Conservation (phyloP, 2,113 vertebrate species). For the Chamaea fasciata region DNA sequence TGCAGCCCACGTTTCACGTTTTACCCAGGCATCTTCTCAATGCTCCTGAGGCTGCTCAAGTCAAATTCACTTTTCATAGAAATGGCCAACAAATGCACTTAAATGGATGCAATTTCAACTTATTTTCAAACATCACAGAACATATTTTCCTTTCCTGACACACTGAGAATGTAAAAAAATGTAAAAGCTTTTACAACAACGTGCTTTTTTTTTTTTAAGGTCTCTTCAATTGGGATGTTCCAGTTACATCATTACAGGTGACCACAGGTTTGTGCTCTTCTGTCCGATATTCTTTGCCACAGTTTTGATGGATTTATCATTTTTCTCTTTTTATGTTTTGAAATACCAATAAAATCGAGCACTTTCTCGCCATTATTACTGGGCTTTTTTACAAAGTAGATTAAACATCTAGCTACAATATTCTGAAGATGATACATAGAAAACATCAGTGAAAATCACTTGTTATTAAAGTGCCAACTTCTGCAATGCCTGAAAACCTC, state of each 20-base stretch:
- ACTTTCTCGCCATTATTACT: background rate
- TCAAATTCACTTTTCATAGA: background rate
- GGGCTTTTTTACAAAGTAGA: background rate
- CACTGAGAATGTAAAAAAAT: background rate
- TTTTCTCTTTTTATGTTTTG: background rate
- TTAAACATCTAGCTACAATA: background rate
- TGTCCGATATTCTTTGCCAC: background rate
- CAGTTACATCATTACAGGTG: background rate
- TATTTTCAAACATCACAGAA: background rate
- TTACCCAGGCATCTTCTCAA: background rate
- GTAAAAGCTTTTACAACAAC: background rate
- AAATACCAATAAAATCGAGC: background rate
- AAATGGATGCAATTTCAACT: background rate
- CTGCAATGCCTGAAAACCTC: background rate
- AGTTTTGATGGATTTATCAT: background rate
- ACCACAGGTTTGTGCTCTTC: background rate
- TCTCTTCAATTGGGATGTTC: background rate
- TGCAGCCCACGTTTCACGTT: accelerated
- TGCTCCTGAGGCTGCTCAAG: background rate
- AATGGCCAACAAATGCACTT: accelerated
- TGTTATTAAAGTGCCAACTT: background rate
- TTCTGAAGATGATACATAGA: background rate
- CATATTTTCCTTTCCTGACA: background rate
- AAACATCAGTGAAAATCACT: background rate
- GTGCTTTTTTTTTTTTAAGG: accelerated